Evolutionary conservation across 1,140 invertebrate genomes (phyloP), one percentile per base, ranked within the genome.

Genomic region (Heliconius congener): DNA sequence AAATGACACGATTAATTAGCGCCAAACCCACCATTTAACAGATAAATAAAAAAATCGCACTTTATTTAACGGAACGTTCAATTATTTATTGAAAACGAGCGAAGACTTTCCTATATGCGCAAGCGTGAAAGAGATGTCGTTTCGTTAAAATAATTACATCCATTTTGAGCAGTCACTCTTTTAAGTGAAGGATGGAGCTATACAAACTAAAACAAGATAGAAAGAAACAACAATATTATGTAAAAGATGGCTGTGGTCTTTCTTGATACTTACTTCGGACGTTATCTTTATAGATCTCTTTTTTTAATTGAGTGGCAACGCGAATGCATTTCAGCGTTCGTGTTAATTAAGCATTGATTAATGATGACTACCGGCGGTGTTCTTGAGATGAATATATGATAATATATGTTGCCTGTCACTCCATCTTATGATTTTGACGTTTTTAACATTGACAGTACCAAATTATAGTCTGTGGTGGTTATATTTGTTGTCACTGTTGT

Each of bases 311-410:
- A 87, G 87, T 83, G 83, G 82, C 76, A 86, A 82, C 84, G 86
- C 80, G 86, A 87, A 88, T 86, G 84, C 81, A 80, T 79, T 85
- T 87, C 87, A 82, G 83, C 83, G 83, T 75, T 72, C 78, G 80
- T 50, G 84, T 90, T 91, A 88, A 91, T 90, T 92, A 89, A 78
- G 76, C 55, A 77, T 83, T 92, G 91, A 92, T 92, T 88, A 90
- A 92, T 91, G 88, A 85, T 77, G 66, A 73, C 88, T 88, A 88
- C 87, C 78, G 88, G 82, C 83, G 77, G 83, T 88, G 87, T 85
- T 86, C 80, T 77, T 79, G 73, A 81, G 84, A 88, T 88, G 85
- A 85, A 85, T 85, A 85, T 85, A 86, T 83, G 34, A 76, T 73
- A 72, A 46, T 76, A 70, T 66, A 66, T 66, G 1, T 74, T 52